These are phyloP conservation scores for Heterotis niloticus DNA, from an alignment of 2,113 vertebrate genomes.

Conservation along the genomic window DNA sequence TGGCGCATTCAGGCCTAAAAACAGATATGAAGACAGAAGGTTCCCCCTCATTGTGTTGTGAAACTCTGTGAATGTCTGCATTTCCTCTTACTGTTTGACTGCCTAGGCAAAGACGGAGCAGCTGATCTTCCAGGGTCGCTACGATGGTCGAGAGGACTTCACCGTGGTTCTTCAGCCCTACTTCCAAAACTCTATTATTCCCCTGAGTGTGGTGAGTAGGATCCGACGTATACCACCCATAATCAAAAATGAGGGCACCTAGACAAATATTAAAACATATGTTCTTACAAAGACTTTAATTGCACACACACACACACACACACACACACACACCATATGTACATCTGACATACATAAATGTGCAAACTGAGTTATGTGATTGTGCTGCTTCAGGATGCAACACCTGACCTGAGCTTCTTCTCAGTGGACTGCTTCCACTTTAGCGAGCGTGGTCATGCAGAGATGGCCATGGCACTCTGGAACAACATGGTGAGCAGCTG, in stretches of 20 bases:
- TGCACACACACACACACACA: not conserved
- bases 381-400: slow-evolving; percentile 56
- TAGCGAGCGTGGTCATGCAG: slow-evolving; percentile 74
- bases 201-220: slow-evolving; percentile 67
- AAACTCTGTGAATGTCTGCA: not conserved
- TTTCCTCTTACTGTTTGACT: not conserved
- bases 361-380: no score
- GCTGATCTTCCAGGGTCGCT: slow-evolving; percentile 59
- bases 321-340: not conserved
- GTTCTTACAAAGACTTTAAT: no score
- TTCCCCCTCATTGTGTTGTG: not conserved
- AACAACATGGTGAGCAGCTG: slow-evolving; percentile 83
- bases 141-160: slow-evolving; percentile 74
- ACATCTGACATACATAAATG: no score
- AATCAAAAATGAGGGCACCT: not conserved
- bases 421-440: slow-evolving; percentile 87
- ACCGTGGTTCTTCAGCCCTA: slow-evolving; percentile 77
- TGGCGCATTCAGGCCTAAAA: not conserved
- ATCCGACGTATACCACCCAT: no score
- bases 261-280: not conserved
- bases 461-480: slow-evolving; percentile 84
- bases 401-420: slow-evolving; percentile 75
- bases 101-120: slow-evolving; percentile 51
- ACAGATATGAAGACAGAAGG: not conserved
- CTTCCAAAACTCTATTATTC: slow-evolving; percentile 70